phyloP scores from a whole-genome alignment of 2,797 vertebrate genomes.

The Neoniphon sammara region DNA sequence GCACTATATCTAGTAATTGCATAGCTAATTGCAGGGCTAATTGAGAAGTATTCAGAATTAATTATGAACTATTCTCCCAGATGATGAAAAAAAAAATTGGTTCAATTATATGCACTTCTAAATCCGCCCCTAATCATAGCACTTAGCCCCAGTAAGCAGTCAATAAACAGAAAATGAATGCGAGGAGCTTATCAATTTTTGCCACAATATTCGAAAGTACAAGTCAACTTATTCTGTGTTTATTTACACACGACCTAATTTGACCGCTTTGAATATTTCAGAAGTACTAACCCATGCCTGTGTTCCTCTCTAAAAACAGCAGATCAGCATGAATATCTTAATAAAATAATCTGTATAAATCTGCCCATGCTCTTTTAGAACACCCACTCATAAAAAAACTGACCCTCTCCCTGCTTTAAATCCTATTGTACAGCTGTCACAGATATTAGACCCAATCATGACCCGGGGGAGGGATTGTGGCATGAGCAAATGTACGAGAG shows the following conservation, averaged over 20 bases:
- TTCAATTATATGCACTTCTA: conserved; percentile 66
- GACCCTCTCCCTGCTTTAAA: conserved; percentile 58
- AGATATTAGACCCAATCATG: conserved; percentile 54
- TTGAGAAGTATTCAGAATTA: conserved; percentile 70
- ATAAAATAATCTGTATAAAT: conserved; percentile 25
- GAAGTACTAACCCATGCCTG: neutral
- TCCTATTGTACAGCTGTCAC: conserved; percentile 56
- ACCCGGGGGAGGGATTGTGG: conserved; percentile 58
- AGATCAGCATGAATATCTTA: neutral
- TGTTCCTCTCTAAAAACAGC: neutral
- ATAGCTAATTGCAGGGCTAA: conserved; percentile 63
- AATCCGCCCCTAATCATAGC: conserved; percentile 61
- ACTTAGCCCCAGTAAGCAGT: conserved; percentile 54
- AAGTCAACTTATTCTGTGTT: conserved; percentile 17
- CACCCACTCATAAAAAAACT: conserved; percentile 35
- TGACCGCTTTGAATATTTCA: neutral
- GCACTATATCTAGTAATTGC: conserved; percentile 57
- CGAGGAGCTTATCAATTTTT: conserved; percentile 32
- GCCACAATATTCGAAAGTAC: conserved; percentile 23
- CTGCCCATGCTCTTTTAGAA: conserved; percentile 3
- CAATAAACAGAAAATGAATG: conserved; percentile 46
- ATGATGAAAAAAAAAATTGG: conserved; percentile 42
- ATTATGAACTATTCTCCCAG: conserved; percentile 64
- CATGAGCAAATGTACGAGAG: conserved; percentile 54
- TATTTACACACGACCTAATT: conserved; percentile 1